phyloP scores from a whole-genome alignment of 2,888 invertebrate species.

The Pandemis heparana region DNA sequence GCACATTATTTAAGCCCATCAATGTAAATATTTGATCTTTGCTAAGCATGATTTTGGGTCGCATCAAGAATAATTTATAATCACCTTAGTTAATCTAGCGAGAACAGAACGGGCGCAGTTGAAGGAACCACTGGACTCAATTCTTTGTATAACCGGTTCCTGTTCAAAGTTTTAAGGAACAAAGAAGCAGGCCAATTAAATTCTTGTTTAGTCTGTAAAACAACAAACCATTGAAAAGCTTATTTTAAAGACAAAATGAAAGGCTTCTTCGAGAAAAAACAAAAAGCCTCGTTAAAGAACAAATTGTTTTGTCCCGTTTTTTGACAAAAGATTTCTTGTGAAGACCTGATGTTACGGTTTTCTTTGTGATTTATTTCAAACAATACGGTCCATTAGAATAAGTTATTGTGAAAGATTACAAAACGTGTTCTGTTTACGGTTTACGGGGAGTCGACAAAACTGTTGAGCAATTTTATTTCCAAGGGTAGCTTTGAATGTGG shows the following conservation, averaged over 20 bases:
- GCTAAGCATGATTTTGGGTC: background rate
- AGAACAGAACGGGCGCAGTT: background rate
- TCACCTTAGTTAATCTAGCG: background rate
- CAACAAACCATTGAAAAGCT: slow-evolving; percentile 19
- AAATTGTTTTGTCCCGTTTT: slow-evolving; percentile 36
- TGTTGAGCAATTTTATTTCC: slow-evolving; percentile 1
- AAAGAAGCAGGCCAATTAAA: slow-evolving; percentile 14
- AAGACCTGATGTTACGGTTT: slow-evolving; percentile 42
- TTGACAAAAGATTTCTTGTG: slow-evolving; percentile 30
- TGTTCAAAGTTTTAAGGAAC: slow-evolving; percentile 4
- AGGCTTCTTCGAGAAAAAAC: slow-evolving; percentile 31
- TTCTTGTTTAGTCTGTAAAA: slow-evolving; percentile 18
- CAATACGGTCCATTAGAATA: slow-evolving; percentile 38
- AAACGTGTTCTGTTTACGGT: slow-evolving; percentile 2
- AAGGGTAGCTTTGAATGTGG: background rate
- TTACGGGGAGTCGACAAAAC: slow-evolving; percentile 10
- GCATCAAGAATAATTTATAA: background rate
- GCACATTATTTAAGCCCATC: too few relatives aligned
- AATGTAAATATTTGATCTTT: too few relatives aligned
- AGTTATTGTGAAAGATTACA: slow-evolving; percentile 34
- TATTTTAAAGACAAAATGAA: slow-evolving; percentile 23
- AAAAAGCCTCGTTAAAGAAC: slow-evolving; percentile 33
- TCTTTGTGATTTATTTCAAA: slow-evolving; percentile 41
- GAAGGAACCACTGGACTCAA: background rate
- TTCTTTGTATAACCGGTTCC: background rate